These are phyloP conservation scores for Hydrochoerus hydrochaeris DNA, from an alignment of 2,113 vertebrate species.

Conservation along the genomic window DNA sequence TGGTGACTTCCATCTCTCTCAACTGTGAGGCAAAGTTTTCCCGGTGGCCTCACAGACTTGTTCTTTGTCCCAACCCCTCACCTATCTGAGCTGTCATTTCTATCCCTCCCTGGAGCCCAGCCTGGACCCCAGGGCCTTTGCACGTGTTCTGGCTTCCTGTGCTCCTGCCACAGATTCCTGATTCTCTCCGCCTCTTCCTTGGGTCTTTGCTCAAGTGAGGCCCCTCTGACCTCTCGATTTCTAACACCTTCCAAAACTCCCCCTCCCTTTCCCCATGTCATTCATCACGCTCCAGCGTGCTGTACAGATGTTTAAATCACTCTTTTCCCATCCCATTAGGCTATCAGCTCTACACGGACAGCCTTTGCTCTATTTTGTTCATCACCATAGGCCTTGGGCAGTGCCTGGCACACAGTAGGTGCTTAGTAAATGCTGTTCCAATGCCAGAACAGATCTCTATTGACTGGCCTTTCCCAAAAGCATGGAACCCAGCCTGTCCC, in stretches of 20 bases:
- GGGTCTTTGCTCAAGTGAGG: not conserved
- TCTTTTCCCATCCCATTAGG: not conserved
- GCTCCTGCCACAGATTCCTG: not conserved
- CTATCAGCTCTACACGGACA: not conserved
- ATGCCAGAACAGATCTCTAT: not conserved
- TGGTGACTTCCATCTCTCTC: not conserved
- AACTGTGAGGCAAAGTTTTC: not conserved
- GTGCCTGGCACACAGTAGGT: not conserved
- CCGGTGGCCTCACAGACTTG: not conserved
- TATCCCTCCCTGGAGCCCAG: not conserved
- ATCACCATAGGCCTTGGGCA: not conserved
- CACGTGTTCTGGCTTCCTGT: not conserved
- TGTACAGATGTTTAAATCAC: not conserved
- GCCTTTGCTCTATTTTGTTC: constrained; percentile 6
- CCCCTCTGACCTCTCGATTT: not conserved
- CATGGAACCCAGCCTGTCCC: not conserved
- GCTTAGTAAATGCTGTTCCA: not conserved
- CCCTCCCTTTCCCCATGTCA: not conserved
- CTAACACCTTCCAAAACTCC: not conserved
- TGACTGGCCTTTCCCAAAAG: not conserved
- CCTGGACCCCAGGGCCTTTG: constrained; percentile 22
- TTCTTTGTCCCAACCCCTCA: not conserved
- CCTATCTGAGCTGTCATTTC: not conserved
- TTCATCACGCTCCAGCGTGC: not conserved
- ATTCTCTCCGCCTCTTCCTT: not conserved